Base-by-base conservation (phyloP, 2,888 invertebrate species). In the Phortica okadai region DNA sequence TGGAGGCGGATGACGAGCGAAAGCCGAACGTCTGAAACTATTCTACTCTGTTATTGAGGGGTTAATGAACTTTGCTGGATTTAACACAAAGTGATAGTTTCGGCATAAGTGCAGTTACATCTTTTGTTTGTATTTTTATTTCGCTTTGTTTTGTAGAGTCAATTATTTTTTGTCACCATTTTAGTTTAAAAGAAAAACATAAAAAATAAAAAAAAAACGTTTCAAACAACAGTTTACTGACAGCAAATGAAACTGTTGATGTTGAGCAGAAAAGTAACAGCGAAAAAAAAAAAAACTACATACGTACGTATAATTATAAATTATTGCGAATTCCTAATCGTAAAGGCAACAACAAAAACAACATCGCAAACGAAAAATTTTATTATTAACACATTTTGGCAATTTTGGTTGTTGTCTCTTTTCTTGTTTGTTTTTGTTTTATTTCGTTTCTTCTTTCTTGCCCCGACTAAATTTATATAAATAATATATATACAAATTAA, bases 371-470 rank as follows among this genome's bases (percentile, higher is more conserved):
- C 41, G 41, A 10, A 70, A 70, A 21, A 50, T 70, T 25, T 50
- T 70, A 70, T 11, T 70, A 70, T 70, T 70, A 70, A 50, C 70
- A 70, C 70, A 70, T 70, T 70, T 70, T 70, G 70, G 70, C 70
- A 70, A 56, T 25, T 70, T 70, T 7, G 25, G 21, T 21, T 21
- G 1, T 14, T 50, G 10, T 54, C 16, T 70, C 44, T 54, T 70
- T 54, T 70, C n/a, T 10, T n/a, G 14, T 14, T 70, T 50, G 3
- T 70, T 54, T 33, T 70, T 67, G 66, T 67, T 67, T 41, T 67
- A 11, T 58, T 58, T 58, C 6, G 16, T 58, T n/a, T 58, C 14
- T 58, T 8, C 14, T 58, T 58, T 66, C 6, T 14, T 66, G 8
- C n/a, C 16, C 16, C 59, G 7, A 2, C 50, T 33, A 54, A 21